Conservation (phyloP, 2,797 vertebrate species). For the Zalophus californianus region DNA sequence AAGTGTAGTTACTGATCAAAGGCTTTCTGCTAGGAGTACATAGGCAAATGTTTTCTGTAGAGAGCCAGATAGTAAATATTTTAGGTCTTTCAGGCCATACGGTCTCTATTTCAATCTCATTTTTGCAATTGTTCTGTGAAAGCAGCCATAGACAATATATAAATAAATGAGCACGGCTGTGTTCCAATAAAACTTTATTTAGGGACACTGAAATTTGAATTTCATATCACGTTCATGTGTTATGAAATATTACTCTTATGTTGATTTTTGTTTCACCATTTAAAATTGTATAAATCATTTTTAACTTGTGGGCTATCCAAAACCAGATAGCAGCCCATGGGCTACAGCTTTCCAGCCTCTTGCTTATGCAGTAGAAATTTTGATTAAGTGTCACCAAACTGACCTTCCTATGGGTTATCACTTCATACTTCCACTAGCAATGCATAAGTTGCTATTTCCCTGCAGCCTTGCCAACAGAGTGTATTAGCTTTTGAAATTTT, state of each 20-base stretch:
- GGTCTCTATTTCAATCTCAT: not conserved
- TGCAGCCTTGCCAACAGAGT: not conserved
- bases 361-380: not conserved
- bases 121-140: not conserved
- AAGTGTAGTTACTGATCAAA: not conserved
- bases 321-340: not conserved
- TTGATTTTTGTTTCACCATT: not conserved
- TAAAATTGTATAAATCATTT: not conserved
- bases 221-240: not conserved
- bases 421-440: not conserved
- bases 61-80: not conserved
- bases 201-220: not conserved
- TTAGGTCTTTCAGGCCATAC: not conserved
- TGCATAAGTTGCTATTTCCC: not conserved
- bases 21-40: not conserved
- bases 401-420: not conserved
- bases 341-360: not conserved
- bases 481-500: not conserved
- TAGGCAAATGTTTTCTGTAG: not conserved
- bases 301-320: not conserved
- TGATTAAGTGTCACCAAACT: not conserved
- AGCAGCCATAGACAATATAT: not conserved
- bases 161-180: not conserved
- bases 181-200: not conserved
- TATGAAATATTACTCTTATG: not conserved